A percentile compares a stretch with the other conserved stretches of the same genome.
phyloP scores from a whole-genome alignment of 2,888 invertebrate species.

The Cryptus armator region DNA sequence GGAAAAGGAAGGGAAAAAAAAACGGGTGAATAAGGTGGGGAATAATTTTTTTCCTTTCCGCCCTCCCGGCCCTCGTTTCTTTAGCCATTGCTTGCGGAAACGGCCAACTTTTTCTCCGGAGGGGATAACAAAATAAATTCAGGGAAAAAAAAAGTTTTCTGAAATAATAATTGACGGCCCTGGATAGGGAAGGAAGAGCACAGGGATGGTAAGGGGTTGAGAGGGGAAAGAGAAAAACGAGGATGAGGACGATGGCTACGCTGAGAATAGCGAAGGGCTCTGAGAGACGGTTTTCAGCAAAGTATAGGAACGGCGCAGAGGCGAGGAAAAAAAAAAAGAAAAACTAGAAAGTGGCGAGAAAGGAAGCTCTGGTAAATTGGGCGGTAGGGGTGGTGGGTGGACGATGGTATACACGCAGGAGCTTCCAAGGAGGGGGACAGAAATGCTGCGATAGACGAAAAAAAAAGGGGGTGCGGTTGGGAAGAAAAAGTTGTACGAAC shows the following conservation, averaged over 20 bases:
- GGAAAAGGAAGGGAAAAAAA: conserved; percentile 23
- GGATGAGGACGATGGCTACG: conserved; percentile 16
- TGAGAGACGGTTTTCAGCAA: conserved; percentile 51
- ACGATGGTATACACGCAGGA: conserved; percentile 14
- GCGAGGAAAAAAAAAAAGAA: conserved; percentile 12
- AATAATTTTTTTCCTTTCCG: neutral
- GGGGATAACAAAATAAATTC: conserved; percentile 62
- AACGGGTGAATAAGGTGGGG: neutral
- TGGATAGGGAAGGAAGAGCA: neutral
- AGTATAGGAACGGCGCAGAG: neutral
- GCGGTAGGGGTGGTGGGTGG: conserved; percentile 22
- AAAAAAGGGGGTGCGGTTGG: conserved; percentile 20
- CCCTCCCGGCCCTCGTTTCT: conserved; percentile 25
- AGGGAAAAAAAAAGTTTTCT: conserved; percentile 55
- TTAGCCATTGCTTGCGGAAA: conserved; percentile 5
- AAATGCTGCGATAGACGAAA: conserved; percentile 36
- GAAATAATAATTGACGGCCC: conserved; percentile 65
- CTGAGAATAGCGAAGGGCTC: conserved; percentile 36
- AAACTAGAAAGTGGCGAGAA: conserved; percentile 34
- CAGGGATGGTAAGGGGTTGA: conserved; percentile 1
- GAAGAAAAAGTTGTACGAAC: conserved; percentile 49
- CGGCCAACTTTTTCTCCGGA: conserved; percentile 43
- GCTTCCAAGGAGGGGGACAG: neutral
- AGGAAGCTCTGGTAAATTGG: conserved; percentile 52
- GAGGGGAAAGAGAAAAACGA: conserved; percentile 25